Evolutionary conservation across 2,113 vertebrate species (phyloP), one percentile per base, ranked within the genome.

Genomic region (Miniopterus natalensis): DNA sequence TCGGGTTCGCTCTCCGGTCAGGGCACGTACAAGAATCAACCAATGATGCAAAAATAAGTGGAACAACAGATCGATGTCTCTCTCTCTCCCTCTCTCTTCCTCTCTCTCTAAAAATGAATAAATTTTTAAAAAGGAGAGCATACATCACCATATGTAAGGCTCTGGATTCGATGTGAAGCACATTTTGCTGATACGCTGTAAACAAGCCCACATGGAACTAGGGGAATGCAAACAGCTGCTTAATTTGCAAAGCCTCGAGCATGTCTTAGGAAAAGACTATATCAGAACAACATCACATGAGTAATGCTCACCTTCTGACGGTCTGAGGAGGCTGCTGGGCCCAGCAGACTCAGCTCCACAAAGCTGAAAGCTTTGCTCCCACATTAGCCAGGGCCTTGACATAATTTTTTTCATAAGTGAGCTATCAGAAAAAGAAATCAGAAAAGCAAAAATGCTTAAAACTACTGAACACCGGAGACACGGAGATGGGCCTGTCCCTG

Each of bases 401-500:
- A 40, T 55, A 73, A 21, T 59, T 42, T 66, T 63, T 93, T 66
- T 53, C 42, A 47, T 57, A 94, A 97, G 75, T 49, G 63, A 96
- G 14, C 63, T n/a, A 75, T 23, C 7, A 75, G 93, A 97, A 23
- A 14, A 29, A 95, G 84, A 95, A 88, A 75, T 0, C 1, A 40
- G 61, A 66, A 65, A 42, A 77, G 8, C 63, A 90, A 20, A 42
- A 65, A 73, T 5, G 71, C 47, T 71, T 92, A 47, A 93, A 77
- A 17, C 73, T 88, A 84, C 49, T n/a, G 90, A 75, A 57, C 53
- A 49, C 49, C 12, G 27, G 49, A 77, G 79, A 42, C 6, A 42
- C 20, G 85, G 25, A 63, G 27, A 45, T 51, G 20, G 29, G 18
- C 47, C 21, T 21, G 6, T 75, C 31, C 4, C 27, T 87, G 59